A percentile compares a stretch with the other conserved stretches of the same genome.
phyloP scores from a whole-genome alignment of 2,888 invertebrate genomes.

The Camponotus fellah region DNA sequence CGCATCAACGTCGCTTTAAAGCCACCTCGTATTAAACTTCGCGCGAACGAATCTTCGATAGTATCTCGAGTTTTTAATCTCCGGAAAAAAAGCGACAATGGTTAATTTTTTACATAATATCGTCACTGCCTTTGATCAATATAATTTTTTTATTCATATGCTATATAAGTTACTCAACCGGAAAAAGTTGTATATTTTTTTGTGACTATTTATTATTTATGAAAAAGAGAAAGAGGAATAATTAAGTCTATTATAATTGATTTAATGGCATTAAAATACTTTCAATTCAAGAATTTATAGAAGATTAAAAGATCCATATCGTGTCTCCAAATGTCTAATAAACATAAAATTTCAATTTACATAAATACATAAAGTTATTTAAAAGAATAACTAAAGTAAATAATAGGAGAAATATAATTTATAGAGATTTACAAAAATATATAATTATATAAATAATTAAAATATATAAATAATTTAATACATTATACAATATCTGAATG shows the following conservation, averaged over 20 bases:
- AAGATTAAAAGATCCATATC: background rate
- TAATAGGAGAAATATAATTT: background rate
- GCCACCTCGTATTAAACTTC: constrained; percentile 35
- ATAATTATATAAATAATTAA: too few relatives aligned
- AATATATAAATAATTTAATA: too few relatives aligned
- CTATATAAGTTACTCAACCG: background rate
- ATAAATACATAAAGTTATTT: background rate
- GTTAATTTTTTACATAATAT: constrained; percentile 37
- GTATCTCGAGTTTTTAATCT: constrained; percentile 39
- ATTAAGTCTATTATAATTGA: background rate
- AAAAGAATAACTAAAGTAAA: too few relatives aligned
- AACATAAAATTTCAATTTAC: background rate
- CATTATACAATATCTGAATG: background rate
- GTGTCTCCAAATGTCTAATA: background rate
- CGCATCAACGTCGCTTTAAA: constrained; percentile 42
- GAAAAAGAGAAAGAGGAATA: too few relatives aligned
- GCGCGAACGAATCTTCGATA: constrained; percentile 46
- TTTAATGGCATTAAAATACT: background rate
- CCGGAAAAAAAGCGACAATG: constrained; percentile 25
- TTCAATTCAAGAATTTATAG: background rate
- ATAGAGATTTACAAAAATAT: background rate
- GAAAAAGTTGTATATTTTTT: background rate
- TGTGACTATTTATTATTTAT: constrained; percentile 33
- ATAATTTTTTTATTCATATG: constrained; percentile 18
- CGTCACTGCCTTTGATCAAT: constrained; percentile 32